These are phyloP conservation scores for Pseudococcus longispinus DNA, from an alignment of 2,888 invertebrate species.

Conservation along the genomic window DNA sequence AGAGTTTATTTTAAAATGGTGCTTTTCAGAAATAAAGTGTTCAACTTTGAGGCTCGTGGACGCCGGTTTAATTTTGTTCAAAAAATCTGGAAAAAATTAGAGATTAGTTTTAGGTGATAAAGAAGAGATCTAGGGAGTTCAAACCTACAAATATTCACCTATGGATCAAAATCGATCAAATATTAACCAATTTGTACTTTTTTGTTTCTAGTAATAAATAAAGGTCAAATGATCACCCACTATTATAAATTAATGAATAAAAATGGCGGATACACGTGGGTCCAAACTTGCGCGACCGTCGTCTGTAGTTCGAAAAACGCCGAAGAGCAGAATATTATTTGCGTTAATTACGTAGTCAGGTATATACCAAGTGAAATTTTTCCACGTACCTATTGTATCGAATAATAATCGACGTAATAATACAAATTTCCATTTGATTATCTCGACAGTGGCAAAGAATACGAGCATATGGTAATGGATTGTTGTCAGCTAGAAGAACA, in stretches of 20 bases:
- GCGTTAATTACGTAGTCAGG: conserved; percentile 97
- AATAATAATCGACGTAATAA: no score
- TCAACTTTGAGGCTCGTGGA: no score
- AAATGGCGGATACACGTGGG: conserved; percentile 94
- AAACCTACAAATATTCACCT: no score
- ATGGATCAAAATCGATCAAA: no score
- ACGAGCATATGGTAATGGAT: conserved; percentile 90
- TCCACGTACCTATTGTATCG: no score
- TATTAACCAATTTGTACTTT: neutral
- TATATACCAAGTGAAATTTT: no score
- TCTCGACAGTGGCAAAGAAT: conserved; percentile 80
- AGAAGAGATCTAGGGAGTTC: no score
- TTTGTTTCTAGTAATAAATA: conserved; percentile 91
- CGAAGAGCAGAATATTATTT: conserved; percentile 96
- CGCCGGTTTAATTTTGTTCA: no score
- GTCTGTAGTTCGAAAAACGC: conserved; percentile 95
- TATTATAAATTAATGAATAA: conserved; percentile 97
- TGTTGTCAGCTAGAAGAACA: conserved; percentile 90
- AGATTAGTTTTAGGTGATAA: no score
- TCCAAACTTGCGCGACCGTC: conserved; percentile 96
- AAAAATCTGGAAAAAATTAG: no score
- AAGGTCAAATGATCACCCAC: conserved; percentile 95
- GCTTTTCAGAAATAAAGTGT: no score
- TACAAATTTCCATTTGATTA: neutral
- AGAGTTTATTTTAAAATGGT: no score